Evolutionary conservation across 2,888 invertebrate species (phyloP).

Genomic region (Drosophila monieri): DNA sequence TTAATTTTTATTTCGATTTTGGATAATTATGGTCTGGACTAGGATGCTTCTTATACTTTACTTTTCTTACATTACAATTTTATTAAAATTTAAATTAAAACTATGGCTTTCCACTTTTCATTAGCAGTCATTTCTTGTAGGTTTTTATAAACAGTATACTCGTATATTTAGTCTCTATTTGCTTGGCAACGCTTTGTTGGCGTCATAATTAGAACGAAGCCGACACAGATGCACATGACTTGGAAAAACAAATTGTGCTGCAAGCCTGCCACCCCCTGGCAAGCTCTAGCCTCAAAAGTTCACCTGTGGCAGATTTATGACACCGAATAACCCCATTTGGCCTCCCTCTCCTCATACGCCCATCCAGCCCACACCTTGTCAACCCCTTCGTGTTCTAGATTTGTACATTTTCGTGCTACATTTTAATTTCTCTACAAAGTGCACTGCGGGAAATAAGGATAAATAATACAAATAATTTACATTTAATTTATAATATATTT

Average conservation of each 20-base stretch:
- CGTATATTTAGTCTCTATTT: not conserved
- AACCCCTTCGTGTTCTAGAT: conserved; percentile 60
- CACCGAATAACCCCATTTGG: conserved; percentile 51
- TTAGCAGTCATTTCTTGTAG: conserved; percentile 5
- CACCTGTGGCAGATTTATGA: conserved; percentile 66
- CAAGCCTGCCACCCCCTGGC: conserved; percentile 55
- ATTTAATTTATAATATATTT: too few relatives aligned
- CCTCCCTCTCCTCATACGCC: conserved; percentile 3
- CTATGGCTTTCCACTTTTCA: not conserved
- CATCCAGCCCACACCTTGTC: conserved; percentile 22
- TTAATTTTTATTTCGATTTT: too few relatives aligned
- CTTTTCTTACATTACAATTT: too few relatives aligned
- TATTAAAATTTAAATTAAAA: not conserved
- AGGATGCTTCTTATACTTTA: too few relatives aligned
- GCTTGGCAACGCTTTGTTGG: conserved; percentile 55
- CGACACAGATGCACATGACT: conserved; percentile 49
- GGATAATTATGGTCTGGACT: too few relatives aligned
- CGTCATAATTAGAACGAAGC: conserved; percentile 75
- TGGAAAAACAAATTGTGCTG: conserved; percentile 76
- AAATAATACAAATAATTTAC: too few relatives aligned
- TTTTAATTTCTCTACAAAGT: conserved; percentile 62
- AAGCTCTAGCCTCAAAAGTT: conserved; percentile 26
- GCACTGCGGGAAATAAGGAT: not conserved
- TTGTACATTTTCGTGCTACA: conserved; percentile 72
- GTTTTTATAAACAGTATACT: not conserved